phyloP scores from a whole-genome alignment of 2,797 vertebrate species.

The Clarias pachynema region DNA sequence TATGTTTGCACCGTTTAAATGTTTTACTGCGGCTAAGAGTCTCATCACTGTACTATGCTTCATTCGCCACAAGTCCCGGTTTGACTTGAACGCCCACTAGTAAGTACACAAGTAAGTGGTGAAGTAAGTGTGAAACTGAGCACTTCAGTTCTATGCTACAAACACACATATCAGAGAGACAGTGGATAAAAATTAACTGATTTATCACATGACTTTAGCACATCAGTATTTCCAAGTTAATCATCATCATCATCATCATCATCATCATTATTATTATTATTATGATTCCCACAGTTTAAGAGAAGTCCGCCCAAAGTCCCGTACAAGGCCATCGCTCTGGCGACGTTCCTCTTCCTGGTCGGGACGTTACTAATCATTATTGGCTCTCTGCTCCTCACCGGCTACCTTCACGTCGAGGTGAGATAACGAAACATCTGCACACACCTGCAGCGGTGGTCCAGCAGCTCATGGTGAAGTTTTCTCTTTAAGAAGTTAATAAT shows the following conservation, averaged over 20 bases:
- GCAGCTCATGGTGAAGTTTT: not conserved
- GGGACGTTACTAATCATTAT: slow-evolving; percentile 90
- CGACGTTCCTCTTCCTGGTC: slow-evolving; percentile 88
- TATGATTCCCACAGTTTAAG: slow-evolving; percentile 82
- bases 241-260: no score
- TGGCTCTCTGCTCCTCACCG: slow-evolving; percentile 86
- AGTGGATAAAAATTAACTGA: not conserved
- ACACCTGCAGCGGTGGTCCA: not conserved
- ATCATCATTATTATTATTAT: no score
- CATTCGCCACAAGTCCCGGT: no score
- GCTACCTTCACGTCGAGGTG: slow-evolving; percentile 87
- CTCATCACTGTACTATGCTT: no score
- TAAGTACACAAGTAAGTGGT: no score
- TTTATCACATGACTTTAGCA: not conserved
- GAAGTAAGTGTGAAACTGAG: not conserved
- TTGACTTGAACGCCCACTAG: no score
- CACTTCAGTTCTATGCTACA: not conserved
- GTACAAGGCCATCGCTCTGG: slow-evolving; percentile 92
- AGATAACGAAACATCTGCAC: slow-evolving; percentile 58
- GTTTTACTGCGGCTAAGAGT: no score
- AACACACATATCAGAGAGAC: not conserved
- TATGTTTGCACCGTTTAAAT: no score
- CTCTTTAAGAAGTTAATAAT: not conserved
- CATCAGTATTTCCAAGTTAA: not conserved
- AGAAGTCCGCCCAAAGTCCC: slow-evolving; percentile 91